Base-by-base conservation (phyloP, 1,140 invertebrate genomes). In the Platyura marginata region DNA sequence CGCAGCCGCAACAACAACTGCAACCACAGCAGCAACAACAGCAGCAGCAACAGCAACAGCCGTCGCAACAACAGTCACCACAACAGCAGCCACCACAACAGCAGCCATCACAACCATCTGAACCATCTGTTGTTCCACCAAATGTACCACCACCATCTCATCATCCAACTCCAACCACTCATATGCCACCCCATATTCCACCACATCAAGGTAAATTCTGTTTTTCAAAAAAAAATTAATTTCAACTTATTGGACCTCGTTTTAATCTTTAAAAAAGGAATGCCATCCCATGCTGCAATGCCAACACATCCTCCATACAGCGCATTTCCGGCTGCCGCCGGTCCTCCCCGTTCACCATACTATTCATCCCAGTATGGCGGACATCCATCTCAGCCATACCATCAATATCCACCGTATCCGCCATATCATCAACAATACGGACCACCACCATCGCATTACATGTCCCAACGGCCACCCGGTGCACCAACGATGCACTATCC, bases 361-460 rank as follows among this genome's bases (percentile, higher is more conserved):
- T 74, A 76, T 48, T 67, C 72, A 18, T 74, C 72, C 22, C 72
- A 75, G 44, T 71, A 73, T 46, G 65, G 68, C 0, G 70, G 71
- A 21, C 71, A 72, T 52, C 70, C 71, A 45, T 62, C 68, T 8
- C 74, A 74, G 57, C 68, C 69, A 2, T 71, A 71, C 33, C 56
- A 67, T 3, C 70, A 71, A 46, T 66, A 66, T 48, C 52, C 67
- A 19, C 66, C 66, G 2, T 65, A 68, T 56, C 63, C 72, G n/a
- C n/a, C n/a, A 1, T 77, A 77, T 46, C 77, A 77, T 54, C 70
- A 70, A 2, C 71, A 75, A 10, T 76, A 77, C 61, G 63, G 65
- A 51, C 46, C 66, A 1, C 72, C 72, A 41, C 61, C 62, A 3
- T 64, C 55, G 10, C 59, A 61, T 44, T 63, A 64, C 43, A 55